A percentile compares a stretch with the other conserved stretches of the same genome.
These are phyloP conservation scores for Agriopis leucophaearia DNA, from an alignment of 2,888 invertebrate species.

Conservation along the genomic window DNA sequence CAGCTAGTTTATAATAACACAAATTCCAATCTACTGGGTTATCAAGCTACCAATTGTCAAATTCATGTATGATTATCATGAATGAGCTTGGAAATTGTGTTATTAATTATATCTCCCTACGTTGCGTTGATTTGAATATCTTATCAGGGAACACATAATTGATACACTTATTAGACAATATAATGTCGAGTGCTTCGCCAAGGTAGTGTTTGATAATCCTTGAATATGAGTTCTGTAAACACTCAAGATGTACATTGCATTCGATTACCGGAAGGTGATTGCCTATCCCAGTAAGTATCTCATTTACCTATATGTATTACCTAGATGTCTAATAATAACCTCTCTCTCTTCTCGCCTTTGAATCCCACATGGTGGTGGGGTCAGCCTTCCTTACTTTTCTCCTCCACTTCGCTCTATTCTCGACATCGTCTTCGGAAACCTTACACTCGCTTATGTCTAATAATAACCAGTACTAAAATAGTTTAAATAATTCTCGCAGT, in stretches of 20 bases:
- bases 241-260: slow-evolving; percentile 4
- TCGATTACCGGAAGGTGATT: neutral
- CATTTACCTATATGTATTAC: neutral
- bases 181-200: slow-evolving; percentile 24
- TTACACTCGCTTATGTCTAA: too few species aligned
- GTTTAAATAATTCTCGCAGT: too few species aligned
- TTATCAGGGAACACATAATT: slow-evolving; percentile 32
- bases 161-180: slow-evolving; percentile 24
- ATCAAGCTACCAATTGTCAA: neutral
- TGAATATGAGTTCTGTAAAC: slow-evolving; percentile 30
- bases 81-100: slow-evolving; percentile 22
- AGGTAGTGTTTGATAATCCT: slow-evolving; percentile 36
- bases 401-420: too few species aligned
- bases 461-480: too few species aligned
- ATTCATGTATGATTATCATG: slow-evolving; percentile 10
- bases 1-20: too few species aligned
- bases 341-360: too few species aligned
- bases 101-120: slow-evolving; percentile 18
- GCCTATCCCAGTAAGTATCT: neutral
- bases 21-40: neutral
- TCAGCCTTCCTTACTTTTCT: too few species aligned
- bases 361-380: too few species aligned
- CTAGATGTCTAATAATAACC: neutral
- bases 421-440: too few species aligned
- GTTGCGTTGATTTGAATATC: slow-evolving; percentile 21